Evolutionary conservation across 2,113 vertebrate species (phyloP).

Genomic region (Pyxicephalus adspersus): DNA sequence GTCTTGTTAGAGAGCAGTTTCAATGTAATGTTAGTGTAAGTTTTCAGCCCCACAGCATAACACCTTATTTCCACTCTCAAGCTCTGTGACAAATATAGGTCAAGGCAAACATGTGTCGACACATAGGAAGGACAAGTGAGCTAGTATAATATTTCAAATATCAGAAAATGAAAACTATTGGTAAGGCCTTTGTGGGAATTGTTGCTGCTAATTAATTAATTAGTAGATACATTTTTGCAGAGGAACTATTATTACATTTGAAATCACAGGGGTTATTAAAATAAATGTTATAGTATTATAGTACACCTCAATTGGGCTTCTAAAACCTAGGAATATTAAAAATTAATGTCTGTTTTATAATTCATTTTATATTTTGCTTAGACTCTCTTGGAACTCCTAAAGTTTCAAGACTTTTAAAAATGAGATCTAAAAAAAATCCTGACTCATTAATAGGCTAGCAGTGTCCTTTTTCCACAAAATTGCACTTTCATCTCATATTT

Average conservation of each 20-base stretch:
- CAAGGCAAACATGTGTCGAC: slow-evolving; percentile 60
- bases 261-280: slow-evolving; percentile 27
- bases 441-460: too few species aligned
- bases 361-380: not conserved
- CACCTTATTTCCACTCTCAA: slow-evolving; percentile 56
- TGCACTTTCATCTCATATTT: too few species aligned
- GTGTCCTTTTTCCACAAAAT: too few species aligned
- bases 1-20: slow-evolving; percentile 51
- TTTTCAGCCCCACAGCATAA: slow-evolving; percentile 58
- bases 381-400: not conserved
- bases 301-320: not conserved
- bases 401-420: not conserved
- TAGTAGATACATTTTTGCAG: slow-evolving; percentile 69
- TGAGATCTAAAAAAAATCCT: not conserved
- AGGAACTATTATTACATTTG: slow-evolving; percentile 59
- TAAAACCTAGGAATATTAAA: not conserved
- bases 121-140: not conserved
- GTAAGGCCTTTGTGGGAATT: slow-evolving; percentile 62
- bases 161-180: slow-evolving; percentile 66
- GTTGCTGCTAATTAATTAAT: slow-evolving; percentile 70
- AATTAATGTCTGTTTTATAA: not conserved
- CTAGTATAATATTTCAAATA: slow-evolving; percentile 57
- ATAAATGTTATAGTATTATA: slow-evolving; percentile 16
- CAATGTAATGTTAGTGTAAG: slow-evolving; percentile 53
- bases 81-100: slow-evolving; percentile 67